phyloP scores from a whole-genome alignment of 2,113 vertebrate species.

The Myrmophylax atrothorax region DNA sequence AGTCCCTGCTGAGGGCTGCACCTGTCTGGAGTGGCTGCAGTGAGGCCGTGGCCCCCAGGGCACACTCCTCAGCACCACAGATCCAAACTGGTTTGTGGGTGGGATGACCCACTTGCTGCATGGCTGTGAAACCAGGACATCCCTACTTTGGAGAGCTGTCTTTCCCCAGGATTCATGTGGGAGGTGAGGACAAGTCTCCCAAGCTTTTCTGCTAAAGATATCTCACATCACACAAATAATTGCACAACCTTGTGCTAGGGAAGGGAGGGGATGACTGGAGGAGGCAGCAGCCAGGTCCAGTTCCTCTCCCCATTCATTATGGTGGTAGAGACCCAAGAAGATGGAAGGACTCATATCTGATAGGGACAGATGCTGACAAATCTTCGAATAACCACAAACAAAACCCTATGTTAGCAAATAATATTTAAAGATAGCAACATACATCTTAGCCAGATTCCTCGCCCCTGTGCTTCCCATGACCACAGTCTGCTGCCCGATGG shows the following conservation, averaged over 20 bases:
- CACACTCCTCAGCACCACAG: not conserved
- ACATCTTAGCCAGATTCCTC: not conserved
- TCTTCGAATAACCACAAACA: not conserved
- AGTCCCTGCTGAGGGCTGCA: not conserved
- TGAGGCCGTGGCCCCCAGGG: not conserved
- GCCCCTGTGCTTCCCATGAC: not conserved
- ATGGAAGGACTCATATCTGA: not conserved
- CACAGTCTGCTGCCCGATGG: not conserved
- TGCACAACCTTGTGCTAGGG: not conserved
- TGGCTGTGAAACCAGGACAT: not conserved
- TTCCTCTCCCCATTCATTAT: not conserved
- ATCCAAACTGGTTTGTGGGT: not conserved
- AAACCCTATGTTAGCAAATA: not conserved
- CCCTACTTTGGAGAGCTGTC: not conserved
- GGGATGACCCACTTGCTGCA: not conserved
- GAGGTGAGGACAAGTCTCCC: not conserved
- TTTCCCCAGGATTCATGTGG: not conserved
- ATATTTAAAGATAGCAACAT: not conserved
- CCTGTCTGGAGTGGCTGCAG: not conserved
- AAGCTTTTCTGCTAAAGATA: slow-evolving; percentile 9
- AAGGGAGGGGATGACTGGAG: not conserved
- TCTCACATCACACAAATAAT: not conserved
- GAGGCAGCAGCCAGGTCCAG: not conserved
- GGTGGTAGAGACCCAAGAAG: not conserved
- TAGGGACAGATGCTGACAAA: not conserved